Conservation (phyloP, 64 coral and sea anemone species). For the Actinia tenebrosa region DNA sequence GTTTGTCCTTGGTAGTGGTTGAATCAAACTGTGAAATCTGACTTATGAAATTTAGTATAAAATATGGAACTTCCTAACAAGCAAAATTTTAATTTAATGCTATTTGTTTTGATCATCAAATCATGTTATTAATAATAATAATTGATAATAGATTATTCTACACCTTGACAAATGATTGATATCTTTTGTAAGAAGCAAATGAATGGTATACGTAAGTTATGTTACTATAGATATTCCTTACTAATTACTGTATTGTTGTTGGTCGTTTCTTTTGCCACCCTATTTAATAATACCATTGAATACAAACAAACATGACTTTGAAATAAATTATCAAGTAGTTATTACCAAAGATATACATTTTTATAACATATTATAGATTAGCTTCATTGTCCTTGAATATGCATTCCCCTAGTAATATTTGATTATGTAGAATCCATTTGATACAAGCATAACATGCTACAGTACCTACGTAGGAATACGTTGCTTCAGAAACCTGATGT, state of each 20-base stretch:
- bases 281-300: background rate
- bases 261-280: background rate
- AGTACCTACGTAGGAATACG: too few species aligned
- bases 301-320: background rate
- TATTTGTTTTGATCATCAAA: too few species aligned
- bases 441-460: background rate
- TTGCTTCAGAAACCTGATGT: background rate
- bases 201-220: background rate
- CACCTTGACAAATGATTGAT: background rate
- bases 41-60: too few species aligned
- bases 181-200: background rate
- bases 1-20: too few species aligned
- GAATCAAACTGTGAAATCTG: too few species aligned
- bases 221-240: background rate
- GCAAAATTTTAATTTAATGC: too few species aligned
- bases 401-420: background rate
- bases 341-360: background rate
- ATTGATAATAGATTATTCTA: too few species aligned
- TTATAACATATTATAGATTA: background rate
- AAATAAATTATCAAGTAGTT: background rate
- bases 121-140: too few species aligned
- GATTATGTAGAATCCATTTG: background rate
- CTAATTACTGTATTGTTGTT: background rate
- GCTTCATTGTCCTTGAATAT: background rate
- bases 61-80: too few species aligned